A percentile compares a stretch with the other conserved stretches of the same genome.
These are phyloP conservation scores for Bufo gargarizans DNA, from an alignment of 2,113 vertebrate genomes.

Conservation along the genomic window DNA sequence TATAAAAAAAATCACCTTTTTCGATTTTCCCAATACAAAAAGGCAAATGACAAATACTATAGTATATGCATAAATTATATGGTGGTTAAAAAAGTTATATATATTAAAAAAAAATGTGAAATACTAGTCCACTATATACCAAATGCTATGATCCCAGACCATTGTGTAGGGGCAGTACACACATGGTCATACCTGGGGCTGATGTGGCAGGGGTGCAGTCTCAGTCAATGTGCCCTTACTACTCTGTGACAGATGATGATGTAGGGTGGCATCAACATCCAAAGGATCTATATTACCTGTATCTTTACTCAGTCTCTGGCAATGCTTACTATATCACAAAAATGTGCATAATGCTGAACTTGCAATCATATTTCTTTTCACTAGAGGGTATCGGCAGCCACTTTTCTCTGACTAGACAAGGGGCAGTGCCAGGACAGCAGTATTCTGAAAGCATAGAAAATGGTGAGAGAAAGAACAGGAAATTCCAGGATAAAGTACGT, in stretches of 20 bases:
- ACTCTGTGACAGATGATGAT: background rate
- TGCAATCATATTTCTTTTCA: conserved; percentile 38
- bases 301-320: background rate
- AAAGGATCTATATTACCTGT: background rate
- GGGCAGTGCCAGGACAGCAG: conserved; percentile 54
- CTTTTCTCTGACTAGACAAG: background rate
- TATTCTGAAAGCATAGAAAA: conserved; percentile 52
- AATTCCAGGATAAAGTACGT: conserved; percentile 54
- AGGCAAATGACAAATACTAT: too few relatives aligned
- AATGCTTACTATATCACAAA: background rate
- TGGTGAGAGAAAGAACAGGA: conserved; percentile 52
- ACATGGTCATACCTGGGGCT: too few relatives aligned
- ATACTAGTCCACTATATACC: too few relatives aligned
- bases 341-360: background rate
- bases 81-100: too few relatives aligned
- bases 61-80: too few relatives aligned
- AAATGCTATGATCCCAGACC: too few relatives aligned
- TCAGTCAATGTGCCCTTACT: background rate
- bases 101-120: too few relatives aligned
- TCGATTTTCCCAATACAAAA: too few relatives aligned
- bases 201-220: too few relatives aligned
- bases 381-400: conserved; percentile 41
- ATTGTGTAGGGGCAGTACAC: too few relatives aligned
- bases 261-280: background rate
- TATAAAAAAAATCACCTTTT: too few relatives aligned